Percentiles rank a stretch among this genome's conserved stretches.
Evolutionary conservation across 2,113 vertebrate genomes (phyloP).

Genomic region (Passerina amoena): DNA sequence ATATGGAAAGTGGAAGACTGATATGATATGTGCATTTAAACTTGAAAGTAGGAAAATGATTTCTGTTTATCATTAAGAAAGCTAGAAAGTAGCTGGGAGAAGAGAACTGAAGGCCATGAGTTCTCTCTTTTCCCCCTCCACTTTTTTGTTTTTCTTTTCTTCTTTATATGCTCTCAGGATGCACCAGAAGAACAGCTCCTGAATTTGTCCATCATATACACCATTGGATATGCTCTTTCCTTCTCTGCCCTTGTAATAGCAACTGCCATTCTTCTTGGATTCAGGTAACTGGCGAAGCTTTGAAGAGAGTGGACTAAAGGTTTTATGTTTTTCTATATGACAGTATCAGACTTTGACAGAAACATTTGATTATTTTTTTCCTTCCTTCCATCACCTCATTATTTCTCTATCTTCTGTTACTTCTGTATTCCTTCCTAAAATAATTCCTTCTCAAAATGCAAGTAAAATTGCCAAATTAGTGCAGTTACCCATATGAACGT

Average conservation of each 20-base stretch:
- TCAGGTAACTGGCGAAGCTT: conserved; percentile 73
- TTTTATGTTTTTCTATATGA: not conserved
- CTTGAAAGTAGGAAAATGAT: not conserved
- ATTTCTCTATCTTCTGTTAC: not conserved
- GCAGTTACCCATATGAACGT: not conserved
- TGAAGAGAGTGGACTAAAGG: not conserved
- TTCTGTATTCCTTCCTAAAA: not conserved
- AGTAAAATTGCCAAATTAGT: not conserved
- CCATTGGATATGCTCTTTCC: conserved; percentile 81
- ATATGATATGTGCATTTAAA: not conserved
- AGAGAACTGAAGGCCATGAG: not conserved
- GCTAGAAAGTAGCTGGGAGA: not conserved
- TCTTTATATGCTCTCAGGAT: conserved; percentile 59
- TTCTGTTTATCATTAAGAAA: not conserved
- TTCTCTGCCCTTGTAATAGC: conserved; percentile 80
- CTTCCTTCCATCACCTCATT: not conserved
- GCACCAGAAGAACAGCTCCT: conserved; percentile 73
- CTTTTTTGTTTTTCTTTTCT: not conserved
- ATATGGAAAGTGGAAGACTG: not conserved
- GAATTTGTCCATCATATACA: conserved; percentile 79
- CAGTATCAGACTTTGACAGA: not conserved
- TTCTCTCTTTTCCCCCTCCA: not conserved
- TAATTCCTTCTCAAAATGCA: not conserved
- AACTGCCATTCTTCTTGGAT: conserved; percentile 79
- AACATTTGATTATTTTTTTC: not conserved